Evolutionary conservation across 2,888 invertebrate species (phyloP), one percentile per base, ranked within the genome.

Genomic region (Lepidocyrtoides sp.): DNA sequence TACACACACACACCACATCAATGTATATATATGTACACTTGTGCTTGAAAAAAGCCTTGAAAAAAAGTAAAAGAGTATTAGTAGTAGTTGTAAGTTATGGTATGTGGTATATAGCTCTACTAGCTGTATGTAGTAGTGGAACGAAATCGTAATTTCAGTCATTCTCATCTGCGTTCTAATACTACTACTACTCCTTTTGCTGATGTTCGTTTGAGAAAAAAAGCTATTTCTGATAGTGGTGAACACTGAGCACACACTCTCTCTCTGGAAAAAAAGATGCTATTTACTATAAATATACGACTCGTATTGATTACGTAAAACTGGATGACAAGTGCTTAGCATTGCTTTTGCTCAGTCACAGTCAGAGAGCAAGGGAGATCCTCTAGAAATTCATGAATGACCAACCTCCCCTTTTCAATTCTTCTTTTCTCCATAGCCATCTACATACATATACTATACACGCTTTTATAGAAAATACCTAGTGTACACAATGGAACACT

Each of bases 361-460:
- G 54, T 54, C n/a, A 8, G 12, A 32, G 41, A 77, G 32, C 32
- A n/a, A n/a, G 54, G 79, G n/a, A 20, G 36, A 79, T 36, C 32
- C 79, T 79, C 89, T 51, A 66, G 77, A 85, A 84, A 90, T 66
- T 90, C 79, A 90, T 90, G 90, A 90, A 90, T 90, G 90, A 77
- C 89, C 89, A 89, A 60, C 4, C 69, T 88, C 81, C 79, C 87
- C 87, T 88, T 88, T 79, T 81, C 87, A 75, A 86, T 86, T 79
- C 36, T 23, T 54, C 17, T 36, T 41, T 36, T n/a, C 5, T 20
- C 36, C 23, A 5, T 4, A 26, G 1, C 1, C 23, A 57, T 41
- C 20, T n/a, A 17, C 3, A 44, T 66, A 36, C 32, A 10, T 29
- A 63, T 14, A 57, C 12, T 48, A 48, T 48, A n/a, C 48, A 14